Evolutionary conservation across 2,888 invertebrate species (phyloP).

Genomic region (Brachyptera risi): DNA sequence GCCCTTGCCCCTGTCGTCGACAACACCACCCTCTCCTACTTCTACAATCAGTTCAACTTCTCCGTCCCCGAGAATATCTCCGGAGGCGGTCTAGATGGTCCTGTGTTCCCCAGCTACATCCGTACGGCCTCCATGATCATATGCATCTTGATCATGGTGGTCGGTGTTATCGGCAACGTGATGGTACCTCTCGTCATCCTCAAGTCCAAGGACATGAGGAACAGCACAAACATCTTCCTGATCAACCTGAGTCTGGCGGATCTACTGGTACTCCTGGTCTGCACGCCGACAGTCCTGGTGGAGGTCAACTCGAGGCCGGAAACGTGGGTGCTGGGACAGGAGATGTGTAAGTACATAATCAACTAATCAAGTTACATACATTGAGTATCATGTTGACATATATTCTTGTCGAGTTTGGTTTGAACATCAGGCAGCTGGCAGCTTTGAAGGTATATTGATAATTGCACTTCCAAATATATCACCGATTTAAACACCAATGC

Average conservation of each 20-base stretch:
- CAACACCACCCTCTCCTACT: conserved; percentile 14
- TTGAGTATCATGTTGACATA: no score
- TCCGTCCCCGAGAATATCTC: conserved; percentile 5
- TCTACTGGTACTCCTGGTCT: conserved; percentile 83
- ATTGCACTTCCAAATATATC: no score
- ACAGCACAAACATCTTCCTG: conserved; percentile 91
- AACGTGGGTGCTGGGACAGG: conserved; percentile 87
- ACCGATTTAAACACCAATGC: no score
- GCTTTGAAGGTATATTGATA: no score
- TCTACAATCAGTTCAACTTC: conserved; percentile 12
- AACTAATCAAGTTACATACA: no score
- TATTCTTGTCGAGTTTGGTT: no score
- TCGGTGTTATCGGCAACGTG: conserved; percentile 88
- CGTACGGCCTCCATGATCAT: conserved; percentile 83
- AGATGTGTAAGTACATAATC: conserved; percentile 95
- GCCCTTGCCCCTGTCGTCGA: conserved; percentile 6
- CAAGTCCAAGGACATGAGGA: conserved; percentile 89
- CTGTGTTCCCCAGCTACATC: conserved; percentile 74
- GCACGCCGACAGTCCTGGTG: conserved; percentile 90
- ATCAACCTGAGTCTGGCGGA: conserved; percentile 92
- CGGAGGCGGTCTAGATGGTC: conserved; percentile 19
- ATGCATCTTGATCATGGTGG: conserved; percentile 81
- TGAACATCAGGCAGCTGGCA: no score
- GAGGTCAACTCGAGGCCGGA: conserved; percentile 89
- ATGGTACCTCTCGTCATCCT: conserved; percentile 92